Conservation (phyloP, 2,797 vertebrate genomes). For the Astyanax mexicanus region DNA sequence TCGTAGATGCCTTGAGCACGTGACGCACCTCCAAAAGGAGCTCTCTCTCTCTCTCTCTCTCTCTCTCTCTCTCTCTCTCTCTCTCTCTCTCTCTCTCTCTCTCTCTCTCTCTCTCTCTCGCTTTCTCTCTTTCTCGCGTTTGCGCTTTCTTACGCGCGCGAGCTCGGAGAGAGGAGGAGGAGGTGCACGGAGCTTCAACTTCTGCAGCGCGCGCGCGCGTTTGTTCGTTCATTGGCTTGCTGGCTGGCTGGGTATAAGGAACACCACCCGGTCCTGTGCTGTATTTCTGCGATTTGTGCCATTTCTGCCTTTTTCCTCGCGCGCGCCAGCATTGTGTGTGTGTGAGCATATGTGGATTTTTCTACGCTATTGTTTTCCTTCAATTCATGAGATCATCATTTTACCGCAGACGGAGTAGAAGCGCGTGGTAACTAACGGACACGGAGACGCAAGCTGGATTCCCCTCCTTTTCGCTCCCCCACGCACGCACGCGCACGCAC, state of each 20-base stretch:
- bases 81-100: conserved; percentile 57
- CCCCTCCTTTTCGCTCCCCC: too few relatives aligned
- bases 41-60: conserved; percentile 55
- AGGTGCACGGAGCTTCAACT: conserved; percentile 46
- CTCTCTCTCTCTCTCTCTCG: conserved; percentile 53
- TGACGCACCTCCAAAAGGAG: conserved; percentile 59
- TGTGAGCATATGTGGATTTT: neutral
- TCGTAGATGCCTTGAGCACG: conserved; percentile 56
- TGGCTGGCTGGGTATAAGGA: too few relatives aligned
- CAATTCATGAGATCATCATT: too few relatives aligned
- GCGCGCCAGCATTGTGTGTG: neutral
- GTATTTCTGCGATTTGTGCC: conserved; percentile 13
- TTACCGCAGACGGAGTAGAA: conserved; percentile 12
- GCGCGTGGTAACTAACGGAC: conserved; percentile 29
- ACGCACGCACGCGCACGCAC: conserved; percentile 20
- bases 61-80: conserved; percentile 54
- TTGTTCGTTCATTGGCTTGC: conserved; percentile 52
- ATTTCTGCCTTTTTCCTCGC: neutral
- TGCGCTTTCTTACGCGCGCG: conserved; percentile 53
- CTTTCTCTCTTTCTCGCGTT: conserved; percentile 55
- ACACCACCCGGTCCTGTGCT: conserved; percentile 12
- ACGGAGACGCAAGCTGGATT: conserved; percentile 19
- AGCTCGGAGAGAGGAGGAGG: conserved; percentile 51
- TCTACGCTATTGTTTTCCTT: neutral
- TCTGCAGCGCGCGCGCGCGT: conserved; percentile 32